These are phyloP conservation scores for Lycaena phlaeas DNA, from an alignment of 2,888 invertebrate genomes.

Conservation along the genomic window DNA sequence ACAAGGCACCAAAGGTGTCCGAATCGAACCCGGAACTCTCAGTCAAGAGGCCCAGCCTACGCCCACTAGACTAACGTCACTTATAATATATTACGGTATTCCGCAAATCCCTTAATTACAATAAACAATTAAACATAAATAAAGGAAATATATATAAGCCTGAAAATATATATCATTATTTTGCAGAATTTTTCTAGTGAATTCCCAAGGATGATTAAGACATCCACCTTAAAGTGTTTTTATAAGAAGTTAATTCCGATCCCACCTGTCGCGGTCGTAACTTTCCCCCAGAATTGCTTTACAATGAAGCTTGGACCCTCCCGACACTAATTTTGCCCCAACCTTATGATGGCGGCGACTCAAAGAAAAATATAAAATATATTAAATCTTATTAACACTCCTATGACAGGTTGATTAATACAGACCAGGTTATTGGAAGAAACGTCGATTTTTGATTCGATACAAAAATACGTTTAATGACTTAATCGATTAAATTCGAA, in stretches of 20 bases:
- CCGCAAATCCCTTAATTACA: too few relatives aligned
- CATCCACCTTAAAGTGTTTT: conserved; percentile 57
- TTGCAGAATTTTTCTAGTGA: conserved; percentile 27
- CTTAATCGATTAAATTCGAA: conserved; percentile 12
- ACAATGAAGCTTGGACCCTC: conserved; percentile 59
- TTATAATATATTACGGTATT: too few relatives aligned
- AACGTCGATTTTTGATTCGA: conserved; percentile 31
- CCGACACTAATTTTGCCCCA: conserved; percentile 47
- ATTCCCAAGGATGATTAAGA: conserved; percentile 58
- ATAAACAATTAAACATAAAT: too few relatives aligned
- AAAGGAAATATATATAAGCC: too few relatives aligned
- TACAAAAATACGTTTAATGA: conserved; percentile 13
- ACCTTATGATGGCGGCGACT: conserved; percentile 51
- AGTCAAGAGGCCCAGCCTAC: too few relatives aligned
- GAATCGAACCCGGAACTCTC: too few relatives aligned
- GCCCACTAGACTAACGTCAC: too few relatives aligned
- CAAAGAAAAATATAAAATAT: conserved; percentile 54
- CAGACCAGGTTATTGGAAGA: conserved; percentile 35
- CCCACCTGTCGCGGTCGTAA: conserved; percentile 70
- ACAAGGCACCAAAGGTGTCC: too few relatives aligned
- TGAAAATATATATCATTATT: too few relatives aligned
- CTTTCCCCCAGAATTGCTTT: conserved; percentile 56
- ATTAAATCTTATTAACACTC: conserved; percentile 60
- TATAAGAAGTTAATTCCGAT: conserved; percentile 69
- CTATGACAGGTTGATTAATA: conserved; percentile 62